Conservation (phyloP, 1,140 invertebrate species). For the Lucilia cuprina region DNA sequence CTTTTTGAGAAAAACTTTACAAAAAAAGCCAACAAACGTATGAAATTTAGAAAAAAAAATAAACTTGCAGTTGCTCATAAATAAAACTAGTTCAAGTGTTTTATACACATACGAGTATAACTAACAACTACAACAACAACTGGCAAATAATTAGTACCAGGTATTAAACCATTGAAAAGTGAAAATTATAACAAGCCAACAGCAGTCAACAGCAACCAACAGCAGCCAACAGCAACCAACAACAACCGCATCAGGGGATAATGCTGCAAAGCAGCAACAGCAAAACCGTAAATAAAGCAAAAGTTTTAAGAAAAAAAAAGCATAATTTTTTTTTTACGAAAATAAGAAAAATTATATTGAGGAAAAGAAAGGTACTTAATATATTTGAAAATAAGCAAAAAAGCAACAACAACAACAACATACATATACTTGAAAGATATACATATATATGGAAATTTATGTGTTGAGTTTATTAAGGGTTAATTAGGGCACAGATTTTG, state of each 20-base stretch:
- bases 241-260: too few species aligned
- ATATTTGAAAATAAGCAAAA: not conserved
- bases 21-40: not conserved
- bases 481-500: not conserved
- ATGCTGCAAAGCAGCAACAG: too few species aligned
- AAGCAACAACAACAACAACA: not conserved
- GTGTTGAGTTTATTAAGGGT: constrained; percentile 22
- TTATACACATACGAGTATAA: not conserved
- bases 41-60: too few species aligned
- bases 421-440: not conserved
- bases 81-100: constrained; percentile 28
- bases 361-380: not conserved
- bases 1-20: not conserved
- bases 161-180: constrained; percentile 21
- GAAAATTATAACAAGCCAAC: not conserved
- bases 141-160: constrained; percentile 23
- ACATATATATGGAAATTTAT: not conserved
- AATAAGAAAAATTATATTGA: not conserved
- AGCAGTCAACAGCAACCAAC: not conserved
- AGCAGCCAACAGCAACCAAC: too few species aligned
- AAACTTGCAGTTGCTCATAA: not conserved
- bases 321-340: not conserved
- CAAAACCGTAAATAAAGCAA: too few species aligned
- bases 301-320: too few species aligned
- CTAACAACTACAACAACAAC: not conserved